A percentile compares a stretch with the other conserved stretches of the same genome.
Conservation (phyloP, 1,140 invertebrate species). For the Drosophila kohkoa region DNA sequence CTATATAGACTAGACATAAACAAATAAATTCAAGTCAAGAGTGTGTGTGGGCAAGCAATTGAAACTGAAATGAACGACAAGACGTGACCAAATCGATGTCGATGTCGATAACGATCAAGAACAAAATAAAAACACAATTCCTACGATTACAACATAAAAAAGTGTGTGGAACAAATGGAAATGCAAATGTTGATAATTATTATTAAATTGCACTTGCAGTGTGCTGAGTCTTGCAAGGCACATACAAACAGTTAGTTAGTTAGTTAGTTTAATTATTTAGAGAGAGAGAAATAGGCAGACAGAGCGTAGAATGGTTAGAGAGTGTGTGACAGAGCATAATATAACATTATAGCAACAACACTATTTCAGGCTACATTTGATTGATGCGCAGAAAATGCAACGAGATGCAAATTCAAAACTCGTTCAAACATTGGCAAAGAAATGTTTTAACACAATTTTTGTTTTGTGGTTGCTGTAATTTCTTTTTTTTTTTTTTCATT, state of each 20-base stretch:
- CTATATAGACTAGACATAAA: constrained; percentile 40
- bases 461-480: constrained; percentile 68
- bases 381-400: constrained; percentile 65
- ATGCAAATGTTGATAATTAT: constrained; percentile 56
- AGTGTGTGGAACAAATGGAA: constrained; percentile 48
- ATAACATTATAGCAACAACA: constrained; percentile 72
- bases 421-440: constrained; percentile 55
- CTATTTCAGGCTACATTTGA: constrained; percentile 71
- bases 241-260: constrained; percentile 70
- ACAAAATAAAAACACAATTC: constrained; percentile 63
- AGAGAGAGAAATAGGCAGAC: constrained; percentile 55
- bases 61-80: constrained; percentile 23
- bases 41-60: constrained; percentile 45
- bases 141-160: constrained; percentile 79
- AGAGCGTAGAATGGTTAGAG: constrained; percentile 44
- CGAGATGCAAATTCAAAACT: constrained; percentile 66
- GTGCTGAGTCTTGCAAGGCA: constrained; percentile 65
- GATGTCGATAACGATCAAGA: constrained; percentile 19
- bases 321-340: constrained; percentile 60
- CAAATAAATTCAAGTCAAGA: constrained; percentile 30
- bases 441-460: constrained; percentile 65
- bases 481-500: constrained; percentile 42
- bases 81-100: constrained; percentile 25
- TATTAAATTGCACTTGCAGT: constrained; percentile 54
- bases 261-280: constrained; percentile 33